Evolutionary conservation across 1,140 invertebrate genomes (phyloP).

Genomic region (Drosophila orosa): DNA sequence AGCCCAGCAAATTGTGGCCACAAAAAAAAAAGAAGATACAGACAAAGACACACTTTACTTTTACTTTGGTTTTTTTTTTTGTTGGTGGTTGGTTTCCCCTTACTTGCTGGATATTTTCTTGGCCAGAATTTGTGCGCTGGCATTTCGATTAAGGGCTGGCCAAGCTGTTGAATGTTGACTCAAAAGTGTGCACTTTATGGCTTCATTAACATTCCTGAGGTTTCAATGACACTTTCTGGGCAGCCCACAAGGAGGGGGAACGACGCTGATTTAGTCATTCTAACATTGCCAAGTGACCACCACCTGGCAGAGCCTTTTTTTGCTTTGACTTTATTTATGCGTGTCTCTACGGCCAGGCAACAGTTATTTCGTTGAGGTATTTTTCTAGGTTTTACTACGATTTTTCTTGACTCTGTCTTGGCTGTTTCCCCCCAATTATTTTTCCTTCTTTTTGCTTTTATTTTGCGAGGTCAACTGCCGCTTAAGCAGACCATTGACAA

Average conservation of each 20-base stretch:
- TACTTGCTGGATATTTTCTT: conserved; percentile 10
- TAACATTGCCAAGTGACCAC: conserved; percentile 44
- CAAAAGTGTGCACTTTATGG: conserved; percentile 71
- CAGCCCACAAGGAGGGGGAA: too few relatives aligned
- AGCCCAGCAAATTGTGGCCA: conserved; percentile 20
- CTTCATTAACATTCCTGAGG: conserved; percentile 75
- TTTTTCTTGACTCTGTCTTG: neutral
- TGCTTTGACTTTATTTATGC: conserved; percentile 30
- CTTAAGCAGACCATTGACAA: conserved; percentile 28
- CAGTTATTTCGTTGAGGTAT: conserved; percentile 9
- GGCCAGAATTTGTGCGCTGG: conserved; percentile 13
- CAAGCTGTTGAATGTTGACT: conserved; percentile 58
- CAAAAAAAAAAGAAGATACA: neutral
- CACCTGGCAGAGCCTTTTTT: conserved; percentile 40
- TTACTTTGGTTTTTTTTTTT: conserved; percentile 3
- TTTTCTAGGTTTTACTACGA: neutral
- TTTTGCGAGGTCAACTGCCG: conserved; percentile 55
- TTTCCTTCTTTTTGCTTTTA: conserved; percentile 2
- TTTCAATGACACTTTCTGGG: conserved; percentile 52
- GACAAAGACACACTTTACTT: conserved; percentile 16
- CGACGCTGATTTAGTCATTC: conserved; percentile 37
- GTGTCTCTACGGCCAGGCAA: conserved; percentile 40
- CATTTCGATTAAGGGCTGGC: conserved; percentile 50
- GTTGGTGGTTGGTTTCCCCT: neutral
- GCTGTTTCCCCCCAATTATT: conserved; percentile 2